Conservation (phyloP, 2,113 vertebrate species). For the Phrynocephalus versicolor region DNA sequence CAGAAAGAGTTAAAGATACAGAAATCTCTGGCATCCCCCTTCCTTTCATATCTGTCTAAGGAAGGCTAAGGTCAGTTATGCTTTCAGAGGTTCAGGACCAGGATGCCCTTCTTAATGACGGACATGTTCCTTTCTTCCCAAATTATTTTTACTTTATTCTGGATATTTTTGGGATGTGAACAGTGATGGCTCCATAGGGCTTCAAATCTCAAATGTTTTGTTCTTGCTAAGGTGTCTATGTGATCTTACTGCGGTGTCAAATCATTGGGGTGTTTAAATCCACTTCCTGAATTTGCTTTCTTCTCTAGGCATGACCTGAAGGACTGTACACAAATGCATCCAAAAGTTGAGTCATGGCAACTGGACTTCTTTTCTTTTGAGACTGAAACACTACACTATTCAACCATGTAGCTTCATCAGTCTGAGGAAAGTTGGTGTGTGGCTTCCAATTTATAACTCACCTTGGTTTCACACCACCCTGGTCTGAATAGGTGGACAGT, state of each 20-base stretch:
- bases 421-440: too few relatives aligned
- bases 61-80: not conserved
- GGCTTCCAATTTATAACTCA: too few relatives aligned
- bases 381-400: too few relatives aligned
- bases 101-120: not conserved
- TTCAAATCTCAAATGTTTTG: not conserved
- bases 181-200: not conserved
- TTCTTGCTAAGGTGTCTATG: not conserved
- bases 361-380: too few relatives aligned
- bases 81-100: not conserved
- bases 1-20: not conserved
- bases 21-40: not conserved
- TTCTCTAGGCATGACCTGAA: not conserved
- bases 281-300: not conserved
- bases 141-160: not conserved
- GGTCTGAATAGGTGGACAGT: too few relatives aligned
- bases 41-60: not conserved
- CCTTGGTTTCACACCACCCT: too few relatives aligned
- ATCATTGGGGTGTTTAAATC: not conserved
- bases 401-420: too few relatives aligned
- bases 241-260: not conserved
- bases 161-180: conserved; percentile 17
- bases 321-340: not conserved
- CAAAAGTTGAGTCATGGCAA: too few relatives aligned
- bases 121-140: not conserved